Conservation (phyloP, 1,140 invertebrate genomes). For the Pseudomyrmex pallidus region DNA sequence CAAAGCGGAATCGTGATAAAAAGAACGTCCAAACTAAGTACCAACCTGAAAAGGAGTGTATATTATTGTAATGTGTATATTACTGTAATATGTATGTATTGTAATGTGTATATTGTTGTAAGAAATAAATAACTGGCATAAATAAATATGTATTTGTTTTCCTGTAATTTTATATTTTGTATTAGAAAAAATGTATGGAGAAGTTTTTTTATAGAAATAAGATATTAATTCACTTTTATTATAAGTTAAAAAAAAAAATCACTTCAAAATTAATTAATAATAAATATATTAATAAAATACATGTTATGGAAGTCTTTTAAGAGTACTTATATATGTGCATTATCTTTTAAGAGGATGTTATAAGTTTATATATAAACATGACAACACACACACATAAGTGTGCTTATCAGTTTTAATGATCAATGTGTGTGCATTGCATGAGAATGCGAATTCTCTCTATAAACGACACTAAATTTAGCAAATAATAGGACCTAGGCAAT, state of each 20-base stretch:
- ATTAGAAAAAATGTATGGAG: too few species aligned
- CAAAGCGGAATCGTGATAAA: conserved; percentile 93
- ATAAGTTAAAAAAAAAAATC: too few species aligned
- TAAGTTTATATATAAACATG: too few species aligned
- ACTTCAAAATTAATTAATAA: too few species aligned
- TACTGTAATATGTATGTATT: not conserved
- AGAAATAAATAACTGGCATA: not conserved
- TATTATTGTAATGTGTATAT: not conserved
- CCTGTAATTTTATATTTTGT: too few species aligned
- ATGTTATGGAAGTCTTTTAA: too few species aligned
- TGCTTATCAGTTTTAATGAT: not conserved
- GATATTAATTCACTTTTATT: too few species aligned
- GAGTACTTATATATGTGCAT: too few species aligned
- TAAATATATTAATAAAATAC: too few species aligned
- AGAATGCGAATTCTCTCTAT: not conserved
- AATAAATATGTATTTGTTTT: too few species aligned
- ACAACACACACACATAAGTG: not conserved
- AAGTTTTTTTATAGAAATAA: too few species aligned
- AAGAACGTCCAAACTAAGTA: conserved; percentile 96
- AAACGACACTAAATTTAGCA: conserved; percentile 18
- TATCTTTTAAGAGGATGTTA: too few species aligned
- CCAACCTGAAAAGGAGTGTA: conserved; percentile 89
- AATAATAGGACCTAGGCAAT: not conserved
- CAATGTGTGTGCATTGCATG: not conserved
- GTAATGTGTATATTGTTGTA: not conserved